Percentiles rank a stretch among this genome's conserved stretches.
Conservation (phyloP, 2,888 invertebrate genomes). For the Watsonalla cultraria region DNA sequence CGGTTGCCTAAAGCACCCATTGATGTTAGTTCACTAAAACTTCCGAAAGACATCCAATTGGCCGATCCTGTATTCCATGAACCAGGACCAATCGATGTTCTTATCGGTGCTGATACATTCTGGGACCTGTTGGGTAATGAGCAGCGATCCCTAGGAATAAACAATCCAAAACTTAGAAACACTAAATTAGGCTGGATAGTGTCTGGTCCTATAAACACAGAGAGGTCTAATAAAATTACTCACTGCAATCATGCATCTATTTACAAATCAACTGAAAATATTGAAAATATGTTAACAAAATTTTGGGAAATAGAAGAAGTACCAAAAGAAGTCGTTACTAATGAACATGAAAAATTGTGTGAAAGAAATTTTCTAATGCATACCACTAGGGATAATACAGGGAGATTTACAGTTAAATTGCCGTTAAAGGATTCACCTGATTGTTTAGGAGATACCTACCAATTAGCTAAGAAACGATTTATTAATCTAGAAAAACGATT, state of each 20-base stretch:
- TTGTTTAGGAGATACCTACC: slow-evolving; percentile 14
- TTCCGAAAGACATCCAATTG: slow-evolving; percentile 11
- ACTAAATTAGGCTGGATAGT: slow-evolving; percentile 14
- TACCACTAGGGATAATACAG: slow-evolving; percentile 8
- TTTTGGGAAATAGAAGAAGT: slow-evolving; percentile 14
- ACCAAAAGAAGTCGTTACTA: slow-evolving; percentile 5
- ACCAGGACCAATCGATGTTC: slow-evolving; percentile 12
- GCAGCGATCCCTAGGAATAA: slow-evolving; percentile 2
- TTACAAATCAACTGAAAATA: not conserved
- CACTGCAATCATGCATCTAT: slow-evolving; percentile 5
- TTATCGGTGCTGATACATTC: slow-evolving; percentile 18
- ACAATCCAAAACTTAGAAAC: slow-evolving; percentile 6
- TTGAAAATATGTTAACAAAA: slow-evolving; percentile 7
- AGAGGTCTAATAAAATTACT: not conserved
- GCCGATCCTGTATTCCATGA: slow-evolving; percentile 15
- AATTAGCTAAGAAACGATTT: slow-evolving; percentile 13
- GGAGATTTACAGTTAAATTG: slow-evolving; percentile 17
- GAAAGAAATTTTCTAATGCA: slow-evolving; percentile 12
- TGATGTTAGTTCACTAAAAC: slow-evolving; percentile 3
- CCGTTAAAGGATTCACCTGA: slow-evolving; percentile 12
- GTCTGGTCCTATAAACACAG: slow-evolving; percentile 4
- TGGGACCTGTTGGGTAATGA: slow-evolving; percentile 12
- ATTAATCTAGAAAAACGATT: slow-evolving; percentile 12
- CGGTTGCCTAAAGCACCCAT: slow-evolving; percentile 10
- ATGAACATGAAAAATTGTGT: slow-evolving; percentile 9